Evolutionary conservation across 1,140 invertebrate species (phyloP), one percentile per base, ranked within the genome.

Genomic region (Zaprionus taronus): DNA sequence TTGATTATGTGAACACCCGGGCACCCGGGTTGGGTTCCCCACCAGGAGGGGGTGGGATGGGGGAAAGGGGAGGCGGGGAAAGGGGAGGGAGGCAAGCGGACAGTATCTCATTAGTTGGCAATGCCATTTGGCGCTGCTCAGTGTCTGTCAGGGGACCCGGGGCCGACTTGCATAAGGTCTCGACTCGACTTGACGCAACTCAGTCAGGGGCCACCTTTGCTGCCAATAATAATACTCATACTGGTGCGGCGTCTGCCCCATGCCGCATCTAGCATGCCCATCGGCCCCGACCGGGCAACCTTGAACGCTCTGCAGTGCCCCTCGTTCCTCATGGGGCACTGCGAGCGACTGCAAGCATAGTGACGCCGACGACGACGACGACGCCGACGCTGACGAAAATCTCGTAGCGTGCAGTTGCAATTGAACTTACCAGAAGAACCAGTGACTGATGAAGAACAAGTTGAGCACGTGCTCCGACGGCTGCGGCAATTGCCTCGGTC

Each of bases 401-500:
- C 26, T 41, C 14, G 17, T 57, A 31, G 58, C 15, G n/a, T 38
- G 47, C 51, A 38, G 12, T 15, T 38, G 12, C 36, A 38, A 38
- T 38, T 38, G 17, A 24, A 80, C 91, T 93, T 77, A 93, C 93
- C 93, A 93, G 62, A 93, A 93, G 79, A 93, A 94, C 94, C 94
- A 94, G 67, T 94, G 94, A 68, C 94, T 94, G 64, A 94, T 87
- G 79, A 94, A 94, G 67, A 94, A 92, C 36, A 94, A 82, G 78
- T 93, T 93, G 56, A 94, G 85, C 26, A 94, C 91, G 69, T 93
- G 93, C 70, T 93, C 91, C 69, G 93, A 90, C 41, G 93, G 93
- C 65, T 92, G 93, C 51, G 93, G 92, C 79, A 91, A 89, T 79
- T 92, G 93, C 79, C 93, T 93, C 75, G 85, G 94, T 73, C 93